A percentile compares a stretch with the other conserved stretches of the same genome.
These are phyloP conservation scores for Chrysodeixis includens DNA, from an alignment of 2,888 invertebrate species.

Conservation along the genomic window DNA sequence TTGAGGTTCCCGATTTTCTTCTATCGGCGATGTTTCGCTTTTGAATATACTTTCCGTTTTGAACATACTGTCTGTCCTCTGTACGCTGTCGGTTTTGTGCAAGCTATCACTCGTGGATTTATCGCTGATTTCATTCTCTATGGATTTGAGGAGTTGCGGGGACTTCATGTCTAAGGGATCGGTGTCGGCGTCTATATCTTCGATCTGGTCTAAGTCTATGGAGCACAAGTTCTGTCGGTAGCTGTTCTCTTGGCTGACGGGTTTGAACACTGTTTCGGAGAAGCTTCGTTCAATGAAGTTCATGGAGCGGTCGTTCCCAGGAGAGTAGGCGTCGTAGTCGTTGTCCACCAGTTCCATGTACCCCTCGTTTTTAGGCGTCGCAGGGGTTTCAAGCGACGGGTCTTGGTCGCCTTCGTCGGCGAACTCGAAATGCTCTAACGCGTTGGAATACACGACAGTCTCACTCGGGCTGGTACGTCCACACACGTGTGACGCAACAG, in stretches of 20 bases:
- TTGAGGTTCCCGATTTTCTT: conserved; percentile 10
- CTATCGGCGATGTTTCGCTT: conserved; percentile 52
- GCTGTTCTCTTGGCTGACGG: conserved; percentile 62
- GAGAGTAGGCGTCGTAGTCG: conserved; percentile 78
- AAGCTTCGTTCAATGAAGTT: conserved; percentile 89
- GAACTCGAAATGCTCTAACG: conserved; percentile 94
- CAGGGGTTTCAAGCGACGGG: conserved; percentile 90
- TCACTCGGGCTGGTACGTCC: conserved; percentile 77
- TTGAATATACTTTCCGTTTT: conserved; percentile 32
- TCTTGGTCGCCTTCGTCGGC: conserved; percentile 96
- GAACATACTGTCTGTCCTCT: conserved; percentile 16
- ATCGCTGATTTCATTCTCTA: conserved; percentile 65
- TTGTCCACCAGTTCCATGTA: conserved; percentile 86
- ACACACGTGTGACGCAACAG: conserved; percentile 82
- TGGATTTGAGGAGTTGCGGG: conserved; percentile 60
- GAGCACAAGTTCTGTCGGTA: conserved; percentile 48
- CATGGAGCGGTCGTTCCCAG: conserved; percentile 84
- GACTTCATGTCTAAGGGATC: conserved; percentile 59
- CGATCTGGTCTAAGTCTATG: conserved; percentile 41
- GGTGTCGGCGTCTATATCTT: conserved; percentile 53
- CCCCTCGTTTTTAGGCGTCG: conserved; percentile 76
- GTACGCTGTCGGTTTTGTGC: conserved; percentile 35
- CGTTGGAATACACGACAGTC: conserved; percentile 82
- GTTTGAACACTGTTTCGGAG: conserved; percentile 78
- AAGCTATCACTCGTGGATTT: conserved; percentile 59